Conservation (phyloP, 2,113 vertebrate species). For the Pyxicephalus adspersus region DNA sequence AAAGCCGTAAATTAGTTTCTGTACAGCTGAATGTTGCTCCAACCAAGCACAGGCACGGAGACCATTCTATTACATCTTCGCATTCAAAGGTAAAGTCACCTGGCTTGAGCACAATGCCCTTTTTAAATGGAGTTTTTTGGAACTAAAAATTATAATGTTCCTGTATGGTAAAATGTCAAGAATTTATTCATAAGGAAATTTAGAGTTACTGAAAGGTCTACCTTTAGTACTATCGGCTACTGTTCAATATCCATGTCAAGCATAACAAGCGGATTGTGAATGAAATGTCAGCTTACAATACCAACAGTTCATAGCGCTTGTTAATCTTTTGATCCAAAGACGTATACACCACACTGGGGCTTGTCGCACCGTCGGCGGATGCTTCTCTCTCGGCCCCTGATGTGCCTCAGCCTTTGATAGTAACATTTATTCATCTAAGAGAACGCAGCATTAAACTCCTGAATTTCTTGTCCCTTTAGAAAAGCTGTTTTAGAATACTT, state of each 20-base stretch:
- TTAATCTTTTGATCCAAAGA: slow-evolving; percentile 41
- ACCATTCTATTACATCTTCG: too few species aligned
- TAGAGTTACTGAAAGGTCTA: not conserved
- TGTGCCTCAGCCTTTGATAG: slow-evolving; percentile 21
- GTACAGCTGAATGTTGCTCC: too few species aligned
- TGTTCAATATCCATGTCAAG: not conserved
- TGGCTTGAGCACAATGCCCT: not conserved
- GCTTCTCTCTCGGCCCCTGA: not conserved
- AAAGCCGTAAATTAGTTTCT: too few species aligned
- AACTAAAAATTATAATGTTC: not conserved
- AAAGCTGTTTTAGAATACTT: slow-evolving; percentile 15
- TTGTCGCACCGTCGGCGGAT: not conserved
- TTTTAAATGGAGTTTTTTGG: not conserved
- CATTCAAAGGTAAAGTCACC: not conserved
- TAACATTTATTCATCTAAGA: slow-evolving; percentile 38
- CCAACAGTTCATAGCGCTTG: slow-evolving; percentile 19
- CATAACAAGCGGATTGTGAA: slow-evolving; percentile 1
- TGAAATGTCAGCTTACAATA: slow-evolving; percentile 30
- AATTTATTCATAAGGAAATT: too few species aligned
- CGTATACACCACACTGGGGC: slow-evolving; percentile 1
- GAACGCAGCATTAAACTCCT: slow-evolving; percentile 26
- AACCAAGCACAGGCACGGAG: too few species aligned
- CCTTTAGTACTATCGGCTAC: not conserved
- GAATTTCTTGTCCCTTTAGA: slow-evolving; percentile 14
- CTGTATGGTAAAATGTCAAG: too few species aligned